phyloP scores from a whole-genome alignment of 1,140 invertebrate species.

The Trialeurodes vaporariorum region DNA sequence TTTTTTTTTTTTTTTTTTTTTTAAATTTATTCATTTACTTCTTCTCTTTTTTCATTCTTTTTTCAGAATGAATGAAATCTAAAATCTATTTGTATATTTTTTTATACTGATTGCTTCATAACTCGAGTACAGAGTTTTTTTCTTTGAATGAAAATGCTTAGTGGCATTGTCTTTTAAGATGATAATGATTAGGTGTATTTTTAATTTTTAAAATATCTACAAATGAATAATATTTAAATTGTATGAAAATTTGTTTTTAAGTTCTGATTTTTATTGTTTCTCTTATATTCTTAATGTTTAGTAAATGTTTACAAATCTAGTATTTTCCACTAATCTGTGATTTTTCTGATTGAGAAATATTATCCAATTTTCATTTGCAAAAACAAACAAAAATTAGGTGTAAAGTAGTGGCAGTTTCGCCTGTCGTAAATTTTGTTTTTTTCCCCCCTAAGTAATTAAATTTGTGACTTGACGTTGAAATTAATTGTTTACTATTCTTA shows the following conservation, averaged over 20 bases:
- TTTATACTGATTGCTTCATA: neutral
- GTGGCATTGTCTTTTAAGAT: neutral
- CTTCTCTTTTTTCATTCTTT: too few species aligned
- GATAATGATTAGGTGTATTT: neutral
- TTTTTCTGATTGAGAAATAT: neutral
- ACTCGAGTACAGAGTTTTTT: neutral
- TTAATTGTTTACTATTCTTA: neutral
- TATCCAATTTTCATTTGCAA: neutral
- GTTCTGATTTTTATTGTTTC: constrained; percentile 1
- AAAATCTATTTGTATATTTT: neutral
- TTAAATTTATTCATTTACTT: too few species aligned
- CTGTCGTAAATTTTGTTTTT: neutral
- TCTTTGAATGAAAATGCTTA: neutral
- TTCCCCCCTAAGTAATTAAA: neutral
- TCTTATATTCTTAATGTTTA: neutral
- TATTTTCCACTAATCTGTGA: neutral
- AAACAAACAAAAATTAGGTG: neutral
- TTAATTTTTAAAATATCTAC: neutral
- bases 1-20: too few species aligned
- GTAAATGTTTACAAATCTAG: neutral
- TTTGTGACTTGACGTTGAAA: neutral
- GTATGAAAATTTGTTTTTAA: neutral
- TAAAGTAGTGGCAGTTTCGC: neutral
- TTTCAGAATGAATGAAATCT: neutral
- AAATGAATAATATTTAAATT: neutral